Evolutionary conservation across 2,888 invertebrate genomes (phyloP).

Genomic region (Hirtodrosophila cameraria): DNA sequence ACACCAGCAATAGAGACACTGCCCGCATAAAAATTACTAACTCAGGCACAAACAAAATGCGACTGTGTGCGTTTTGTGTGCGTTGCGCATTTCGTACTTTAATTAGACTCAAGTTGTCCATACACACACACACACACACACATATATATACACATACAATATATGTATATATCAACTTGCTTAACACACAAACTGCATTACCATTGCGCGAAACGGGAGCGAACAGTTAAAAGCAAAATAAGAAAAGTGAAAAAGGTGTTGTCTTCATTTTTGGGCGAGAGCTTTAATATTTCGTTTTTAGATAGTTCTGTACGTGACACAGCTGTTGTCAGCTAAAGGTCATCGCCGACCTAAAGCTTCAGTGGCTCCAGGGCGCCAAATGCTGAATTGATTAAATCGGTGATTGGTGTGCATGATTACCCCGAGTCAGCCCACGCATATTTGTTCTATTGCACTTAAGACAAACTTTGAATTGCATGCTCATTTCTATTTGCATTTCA

Average conservation of each 20-base stretch:
- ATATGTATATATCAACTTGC: neutral
- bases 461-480: conserved; percentile 41
- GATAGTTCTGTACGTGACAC: conserved; percentile 17
- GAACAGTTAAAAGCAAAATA: neutral
- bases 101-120: conserved; percentile 59
- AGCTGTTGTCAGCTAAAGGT: conserved; percentile 30
- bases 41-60: conserved; percentile 2
- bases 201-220: conserved; percentile 5
- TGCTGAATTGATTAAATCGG: conserved; percentile 30
- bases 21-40: conserved; percentile 44
- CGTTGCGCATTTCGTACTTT: conserved; percentile 52
- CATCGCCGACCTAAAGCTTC: conserved; percentile 6
- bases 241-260: conserved; percentile 22
- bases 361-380: neutral
- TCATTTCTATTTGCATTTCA: conserved; percentile 33
- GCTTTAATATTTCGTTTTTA: conserved; percentile 11
- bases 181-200: conserved; percentile 64
- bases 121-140: too few species aligned
- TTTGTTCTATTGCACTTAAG: conserved; percentile 25
- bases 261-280: conserved; percentile 49
- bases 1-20: conserved; percentile 7
- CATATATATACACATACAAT: neutral
- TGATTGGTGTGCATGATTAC: too few species aligned
- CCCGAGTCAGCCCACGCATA: conserved; percentile 1
- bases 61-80: conserved; percentile 20